These are phyloP conservation scores for Drosophila leonis DNA, from an alignment of 2,888 invertebrate genomes.

Conservation along the genomic window DNA sequence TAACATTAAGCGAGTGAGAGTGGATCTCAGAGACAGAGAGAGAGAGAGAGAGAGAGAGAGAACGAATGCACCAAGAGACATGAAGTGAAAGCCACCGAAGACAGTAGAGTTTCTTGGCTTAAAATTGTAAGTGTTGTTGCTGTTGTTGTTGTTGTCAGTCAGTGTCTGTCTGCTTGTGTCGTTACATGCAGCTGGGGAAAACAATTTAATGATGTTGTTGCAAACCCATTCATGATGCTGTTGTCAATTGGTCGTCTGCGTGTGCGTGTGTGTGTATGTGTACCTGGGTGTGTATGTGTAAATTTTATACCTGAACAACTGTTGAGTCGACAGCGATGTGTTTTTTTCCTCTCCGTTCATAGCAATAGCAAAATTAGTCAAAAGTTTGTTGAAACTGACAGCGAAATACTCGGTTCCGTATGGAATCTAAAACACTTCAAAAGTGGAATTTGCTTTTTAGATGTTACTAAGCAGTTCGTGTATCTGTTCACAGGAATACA, in stretches of 20 bases:
- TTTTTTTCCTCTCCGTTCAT: not conserved
- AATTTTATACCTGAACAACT: constrained; percentile 20
- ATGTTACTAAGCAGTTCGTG: no score
- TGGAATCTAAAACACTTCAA: not conserved
- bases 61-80: constrained; percentile 11
- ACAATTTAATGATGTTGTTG: constrained; percentile 76
- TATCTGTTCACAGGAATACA: no score
- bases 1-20: constrained; percentile 44
- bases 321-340: constrained; percentile 31
- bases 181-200: constrained; percentile 70
- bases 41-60: not conserved
- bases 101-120: constrained; percentile 25
- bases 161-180: constrained; percentile 28
- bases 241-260: constrained; percentile 17
- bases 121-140: constrained; percentile 18
- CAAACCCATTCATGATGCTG: constrained; percentile 50
- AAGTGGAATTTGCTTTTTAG: no score
- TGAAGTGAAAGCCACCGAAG: constrained; percentile 23
- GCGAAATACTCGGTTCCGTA: not conserved
- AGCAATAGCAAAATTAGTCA: constrained; percentile 1
- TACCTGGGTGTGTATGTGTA: constrained; percentile 1
- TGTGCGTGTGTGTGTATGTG: constrained; percentile 4
- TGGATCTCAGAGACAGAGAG: not conserved
- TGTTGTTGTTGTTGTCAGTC: constrained; percentile 33
- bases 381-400: not conserved